Evolutionary conservation across 2,113 vertebrate genomes (phyloP).

Genomic region (Pyrgilauda ruficollis): DNA sequence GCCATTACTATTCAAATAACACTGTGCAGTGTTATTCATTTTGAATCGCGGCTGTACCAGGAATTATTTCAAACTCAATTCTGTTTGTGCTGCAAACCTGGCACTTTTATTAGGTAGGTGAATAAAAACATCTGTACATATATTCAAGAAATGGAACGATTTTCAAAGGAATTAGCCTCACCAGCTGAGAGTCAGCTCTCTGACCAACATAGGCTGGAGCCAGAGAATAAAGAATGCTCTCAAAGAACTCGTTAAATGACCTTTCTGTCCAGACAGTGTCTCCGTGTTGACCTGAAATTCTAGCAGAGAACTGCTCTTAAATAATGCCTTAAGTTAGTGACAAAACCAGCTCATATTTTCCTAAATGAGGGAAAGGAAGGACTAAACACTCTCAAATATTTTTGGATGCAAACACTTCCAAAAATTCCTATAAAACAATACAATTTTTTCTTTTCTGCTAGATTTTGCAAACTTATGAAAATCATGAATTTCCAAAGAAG

Average conservation of each 20-base stretch:
- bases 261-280: background rate
- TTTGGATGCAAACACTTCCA: background rate
- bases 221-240: background rate
- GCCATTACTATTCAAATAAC: slow-evolving; percentile 33
- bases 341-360: background rate
- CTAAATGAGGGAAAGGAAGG: background rate
- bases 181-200: background rate
- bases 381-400: background rate
- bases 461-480: background rate
- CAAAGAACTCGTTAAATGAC: background rate
- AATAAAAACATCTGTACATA: background rate
- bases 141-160: background rate
- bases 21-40: background rate
- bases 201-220: background rate
- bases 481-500: background rate
- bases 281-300: background rate
- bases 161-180: background rate
- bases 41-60: background rate
- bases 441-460: background rate
- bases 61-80: slow-evolving; percentile 43
- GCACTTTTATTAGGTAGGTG: background rate
- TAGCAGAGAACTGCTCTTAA: background rate
- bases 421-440: background rate
- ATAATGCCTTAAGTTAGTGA: background rate
- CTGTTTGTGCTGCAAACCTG: background rate